Base-by-base conservation (phyloP, 1,140 invertebrate species). In the Oncopeltus fasciatus region DNA sequence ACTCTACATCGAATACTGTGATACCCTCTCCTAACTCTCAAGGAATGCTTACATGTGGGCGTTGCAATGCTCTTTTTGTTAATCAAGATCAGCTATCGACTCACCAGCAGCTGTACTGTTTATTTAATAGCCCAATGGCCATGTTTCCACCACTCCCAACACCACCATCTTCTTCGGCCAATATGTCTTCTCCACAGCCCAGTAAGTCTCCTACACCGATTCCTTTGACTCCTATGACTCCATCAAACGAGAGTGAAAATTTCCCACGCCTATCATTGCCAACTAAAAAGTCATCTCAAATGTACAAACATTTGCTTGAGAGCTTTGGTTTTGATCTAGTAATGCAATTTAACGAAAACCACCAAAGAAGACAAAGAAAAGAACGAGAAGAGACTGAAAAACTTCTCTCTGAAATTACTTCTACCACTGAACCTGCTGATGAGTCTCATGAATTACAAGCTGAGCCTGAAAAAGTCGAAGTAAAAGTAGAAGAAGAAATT, bases 341-440 rank as follows among this genome's bases (percentile, higher is more conserved):
- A 3, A 94, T 95, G 90, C 92, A 95, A 74, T 95, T 93, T 72
- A 94, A 94, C 75, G 92, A 95, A 72, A 89, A 89, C 70, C 86
- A 90, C 69, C 87, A 90, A 71, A 80, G 83, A 69, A 71, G 80
- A 38, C 77, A 81, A 60, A 72, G 76, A 46, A 82, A 83, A 68
- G 69, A 71, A 62, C 65, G 68, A 62, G 69, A 72, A 66, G 67
- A 69, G 60, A 70, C 62, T 27, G 70, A 71, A 63, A 70, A 70
- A 65, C 47, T 71, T 28, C 60, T 70, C n/a, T 65, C 68, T 20
- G 69, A 70, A 63, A 65, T 70, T 2, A 57, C 68, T 43, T 66
- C 67, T 2, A 67, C 66, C 5, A 68, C 64, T 8, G 75, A 77
- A 5, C 76, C 75, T 20, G 77, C 21, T 44, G 63, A 65, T 24